These are phyloP conservation scores for Dysdera silvatica DNA, from an alignment of 1,140 invertebrate species.

Conservation along the genomic window DNA sequence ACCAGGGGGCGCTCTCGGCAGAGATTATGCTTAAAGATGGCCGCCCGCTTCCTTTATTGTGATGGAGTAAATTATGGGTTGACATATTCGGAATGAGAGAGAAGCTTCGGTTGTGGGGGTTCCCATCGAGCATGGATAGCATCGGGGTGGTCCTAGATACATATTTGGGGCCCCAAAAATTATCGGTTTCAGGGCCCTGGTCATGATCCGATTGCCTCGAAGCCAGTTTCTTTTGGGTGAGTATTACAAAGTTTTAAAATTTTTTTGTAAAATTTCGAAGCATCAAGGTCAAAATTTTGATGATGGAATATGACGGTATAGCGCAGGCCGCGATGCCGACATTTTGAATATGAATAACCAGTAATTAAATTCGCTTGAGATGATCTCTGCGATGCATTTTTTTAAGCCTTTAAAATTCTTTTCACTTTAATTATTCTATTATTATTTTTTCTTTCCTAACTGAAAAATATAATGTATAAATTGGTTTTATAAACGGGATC, in stretches of 20 bases:
- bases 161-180: too few relatives aligned
- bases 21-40: constrained; percentile 30
- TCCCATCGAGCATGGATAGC: constrained; percentile 20
- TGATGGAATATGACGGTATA: constrained; percentile 28
- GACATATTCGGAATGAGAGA: constrained; percentile 30
- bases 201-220: too few relatives aligned
- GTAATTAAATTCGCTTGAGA: too few relatives aligned
- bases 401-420: too few relatives aligned
- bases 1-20: constrained; percentile 27
- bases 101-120: constrained; percentile 17
- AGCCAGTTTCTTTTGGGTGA: too few relatives aligned
- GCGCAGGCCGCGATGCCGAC: constrained; percentile 23
- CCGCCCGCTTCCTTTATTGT: constrained; percentile 31
- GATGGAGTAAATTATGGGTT: constrained; percentile 31
- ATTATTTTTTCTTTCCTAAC: too few relatives aligned
- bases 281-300: constrained; percentile 23
- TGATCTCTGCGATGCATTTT: too few relatives aligned
- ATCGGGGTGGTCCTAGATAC: too few relatives aligned
- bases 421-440: too few relatives aligned
- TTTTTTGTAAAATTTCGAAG: constrained; percentile 17
- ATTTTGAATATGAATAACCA: constrained; percentile 32
- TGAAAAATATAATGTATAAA: too few relatives aligned
- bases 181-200: too few relatives aligned
- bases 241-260: constrained; percentile 22
- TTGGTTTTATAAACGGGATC: too few relatives aligned